These are phyloP conservation scores for Grus americana DNA, from an alignment of 2,113 vertebrate genomes.

Conservation along the genomic window DNA sequence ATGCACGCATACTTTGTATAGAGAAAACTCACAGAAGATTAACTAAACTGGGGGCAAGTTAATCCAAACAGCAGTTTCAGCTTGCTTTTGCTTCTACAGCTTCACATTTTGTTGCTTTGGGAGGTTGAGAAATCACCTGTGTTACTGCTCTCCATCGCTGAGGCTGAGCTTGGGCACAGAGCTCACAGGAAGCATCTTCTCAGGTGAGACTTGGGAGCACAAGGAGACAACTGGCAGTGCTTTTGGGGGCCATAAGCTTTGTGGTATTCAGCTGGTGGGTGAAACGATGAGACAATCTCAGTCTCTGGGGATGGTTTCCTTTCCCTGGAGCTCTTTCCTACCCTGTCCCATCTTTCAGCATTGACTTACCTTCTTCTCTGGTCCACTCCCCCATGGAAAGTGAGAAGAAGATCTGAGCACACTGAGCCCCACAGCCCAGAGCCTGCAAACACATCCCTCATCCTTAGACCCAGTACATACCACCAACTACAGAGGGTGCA, in stretches of 20 bases:
- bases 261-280: fast-evolving
- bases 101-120: not conserved
- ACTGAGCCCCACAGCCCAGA: not conserved
- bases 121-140: not conserved
- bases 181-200: not conserved
- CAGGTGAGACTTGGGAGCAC: not conserved
- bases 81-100: no score
- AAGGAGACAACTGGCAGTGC: not conserved
- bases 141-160: fast-evolving
- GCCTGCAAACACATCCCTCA: not conserved
- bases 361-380: not conserved
- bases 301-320: not conserved
- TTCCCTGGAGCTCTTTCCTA: not conserved
- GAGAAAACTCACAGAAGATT: not conserved
- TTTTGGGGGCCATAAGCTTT: not conserved
- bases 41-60: not conserved
- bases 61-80: not conserved
- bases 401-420: not conserved
- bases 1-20: not conserved
- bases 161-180: fast-evolving
- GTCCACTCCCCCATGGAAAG: not conserved
- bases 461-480: fast-evolving
- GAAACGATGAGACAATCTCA: fast-evolving
- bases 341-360: not conserved
- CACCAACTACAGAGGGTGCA: not conserved